Conservation (phyloP, 2,113 vertebrate species). For the Macrotis lagotis region DNA sequence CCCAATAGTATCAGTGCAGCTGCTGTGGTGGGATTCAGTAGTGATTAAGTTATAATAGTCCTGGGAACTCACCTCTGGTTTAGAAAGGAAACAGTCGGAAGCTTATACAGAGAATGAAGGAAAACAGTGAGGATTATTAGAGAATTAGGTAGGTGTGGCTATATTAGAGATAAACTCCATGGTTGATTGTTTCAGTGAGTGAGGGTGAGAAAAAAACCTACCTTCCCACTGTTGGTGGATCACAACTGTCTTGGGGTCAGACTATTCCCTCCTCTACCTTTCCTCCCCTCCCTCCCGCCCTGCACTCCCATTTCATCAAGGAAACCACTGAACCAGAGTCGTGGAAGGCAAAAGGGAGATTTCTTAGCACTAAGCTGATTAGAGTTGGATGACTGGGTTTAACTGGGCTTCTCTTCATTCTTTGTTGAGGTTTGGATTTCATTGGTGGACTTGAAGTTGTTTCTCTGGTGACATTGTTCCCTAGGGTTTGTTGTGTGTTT, state of each 20-base stretch:
- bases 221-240: neutral
- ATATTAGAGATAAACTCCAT: neutral
- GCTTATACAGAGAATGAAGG: neutral
- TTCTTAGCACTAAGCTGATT: slow-evolving; percentile 35
- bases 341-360: too few relatives aligned
- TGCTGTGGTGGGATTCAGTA: neutral
- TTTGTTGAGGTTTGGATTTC: slow-evolving; percentile 13
- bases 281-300: too few relatives aligned
- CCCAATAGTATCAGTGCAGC: neutral
- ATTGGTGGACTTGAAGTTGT: neutral
- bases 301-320: too few relatives aligned
- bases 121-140: neutral
- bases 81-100: neutral
- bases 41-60: neutral
- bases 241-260: too few relatives aligned
- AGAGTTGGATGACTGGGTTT: slow-evolving; percentile 39
- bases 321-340: too few relatives aligned
- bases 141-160: neutral
- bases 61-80: neutral
- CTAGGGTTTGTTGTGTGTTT: neutral
- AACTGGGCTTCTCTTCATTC: slow-evolving; percentile 10
- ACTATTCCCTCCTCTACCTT: too few relatives aligned
- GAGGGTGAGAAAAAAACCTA: neutral
- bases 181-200: neutral
- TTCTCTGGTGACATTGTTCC: neutral